Percentiles rank a stretch among this genome's conserved stretches.
Conservation (phyloP, 1,140 invertebrate genomes). For the Drosophila simulans region DNA sequence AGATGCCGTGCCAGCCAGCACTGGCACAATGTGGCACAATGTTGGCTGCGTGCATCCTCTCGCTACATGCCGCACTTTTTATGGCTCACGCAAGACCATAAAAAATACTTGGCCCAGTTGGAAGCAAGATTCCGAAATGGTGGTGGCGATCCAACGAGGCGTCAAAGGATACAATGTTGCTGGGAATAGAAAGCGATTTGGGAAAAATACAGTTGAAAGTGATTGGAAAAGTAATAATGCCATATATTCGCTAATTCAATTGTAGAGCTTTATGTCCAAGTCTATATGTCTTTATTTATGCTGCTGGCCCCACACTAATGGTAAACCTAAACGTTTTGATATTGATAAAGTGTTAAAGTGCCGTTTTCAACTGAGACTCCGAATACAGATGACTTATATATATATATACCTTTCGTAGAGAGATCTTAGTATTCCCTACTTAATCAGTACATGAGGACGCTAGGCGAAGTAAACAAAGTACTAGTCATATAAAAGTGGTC, state of each 20-base stretch:
- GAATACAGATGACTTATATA: neutral
- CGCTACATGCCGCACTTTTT: slow-evolving; percentile 34
- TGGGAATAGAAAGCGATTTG: neutral
- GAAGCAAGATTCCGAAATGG: slow-evolving; percentile 5
- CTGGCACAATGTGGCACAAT: slow-evolving; percentile 49
- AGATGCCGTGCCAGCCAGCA: slow-evolving; percentile 20
- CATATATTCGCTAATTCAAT: neutral
- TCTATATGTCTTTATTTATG: too few species aligned
- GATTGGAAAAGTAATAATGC: neutral
- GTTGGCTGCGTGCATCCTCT: slow-evolving; percentile 32
- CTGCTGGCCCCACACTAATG: too few species aligned
- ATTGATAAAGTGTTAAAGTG: neutral
- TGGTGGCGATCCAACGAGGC: slow-evolving; percentile 8
- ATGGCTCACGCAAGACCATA: slow-evolving; percentile 46
- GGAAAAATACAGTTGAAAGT: slow-evolving; percentile 9
- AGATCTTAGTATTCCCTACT: neutral
- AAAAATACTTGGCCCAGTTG: slow-evolving; percentile 34
- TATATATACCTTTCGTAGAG: too few species aligned
- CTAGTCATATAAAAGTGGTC: slow-evolving; percentile 10
- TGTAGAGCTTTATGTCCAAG: neutral
- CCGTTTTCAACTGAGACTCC: too few species aligned
- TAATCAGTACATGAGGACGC: slow-evolving; percentile 12
- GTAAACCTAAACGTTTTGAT: neutral
- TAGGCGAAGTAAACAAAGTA: slow-evolving; percentile 6
- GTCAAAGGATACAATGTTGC: slow-evolving; percentile 20